Conservation (phyloP, 1,140 invertebrate genomes). For the Sminthurinus signatus region DNA sequence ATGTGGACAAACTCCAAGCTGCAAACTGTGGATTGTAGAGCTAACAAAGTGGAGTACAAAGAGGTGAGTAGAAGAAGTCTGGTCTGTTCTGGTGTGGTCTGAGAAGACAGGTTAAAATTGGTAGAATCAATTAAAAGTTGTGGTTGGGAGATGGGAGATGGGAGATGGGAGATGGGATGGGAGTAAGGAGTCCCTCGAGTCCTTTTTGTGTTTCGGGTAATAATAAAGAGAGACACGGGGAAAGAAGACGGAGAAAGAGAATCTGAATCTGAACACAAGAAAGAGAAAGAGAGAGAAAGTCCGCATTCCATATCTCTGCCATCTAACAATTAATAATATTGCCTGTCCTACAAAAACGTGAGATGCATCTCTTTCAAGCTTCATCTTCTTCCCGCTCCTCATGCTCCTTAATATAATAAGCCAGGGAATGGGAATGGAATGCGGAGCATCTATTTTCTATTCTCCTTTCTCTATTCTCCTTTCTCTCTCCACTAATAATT, state of each 20-base stretch:
- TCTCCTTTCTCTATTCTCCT: too few relatives aligned
- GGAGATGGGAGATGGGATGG: conserved; percentile 6
- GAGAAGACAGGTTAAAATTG: conserved; percentile 17
- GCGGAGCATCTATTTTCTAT: too few relatives aligned
- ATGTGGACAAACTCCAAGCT: too few relatives aligned
- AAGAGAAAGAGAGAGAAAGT: not conserved
- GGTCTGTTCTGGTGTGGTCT: not conserved
- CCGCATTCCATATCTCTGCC: conserved; percentile 38
- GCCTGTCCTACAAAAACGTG: conserved; percentile 39
- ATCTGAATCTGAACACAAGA: too few relatives aligned
- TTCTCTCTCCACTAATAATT: conserved; percentile 37
- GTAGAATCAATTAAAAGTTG: conserved; percentile 38
- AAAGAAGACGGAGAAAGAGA: too few relatives aligned
- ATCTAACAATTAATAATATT: conserved; percentile 41
- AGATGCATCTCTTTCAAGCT: conserved; percentile 32
- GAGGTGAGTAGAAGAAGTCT: not conserved
- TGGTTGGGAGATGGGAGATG: too few relatives aligned
- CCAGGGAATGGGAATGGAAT: too few relatives aligned
- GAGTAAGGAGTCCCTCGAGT: conserved; percentile 31
- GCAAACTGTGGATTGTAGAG: not conserved
- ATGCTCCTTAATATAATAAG: conserved; percentile 3
- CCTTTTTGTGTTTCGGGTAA: conserved; percentile 39
- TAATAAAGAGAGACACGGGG: conserved; percentile 22
- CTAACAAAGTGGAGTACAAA: not conserved
- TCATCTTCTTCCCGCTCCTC: not conserved